phyloP scores from a whole-genome alignment of 2,113 vertebrate species.

The Carassius gibelio region DNA sequence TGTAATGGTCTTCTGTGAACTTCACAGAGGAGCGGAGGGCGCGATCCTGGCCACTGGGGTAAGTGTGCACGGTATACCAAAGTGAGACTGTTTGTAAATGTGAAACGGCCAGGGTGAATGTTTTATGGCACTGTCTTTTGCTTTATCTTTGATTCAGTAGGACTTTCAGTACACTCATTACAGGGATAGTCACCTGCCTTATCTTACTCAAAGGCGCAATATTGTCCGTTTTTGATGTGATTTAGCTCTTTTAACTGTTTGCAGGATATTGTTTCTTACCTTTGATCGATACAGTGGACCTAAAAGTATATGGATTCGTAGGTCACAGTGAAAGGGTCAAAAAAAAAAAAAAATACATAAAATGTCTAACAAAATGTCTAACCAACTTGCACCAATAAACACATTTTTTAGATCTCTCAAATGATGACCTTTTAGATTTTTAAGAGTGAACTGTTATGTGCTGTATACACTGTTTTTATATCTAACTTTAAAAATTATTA shows the following conservation, averaged over 20 bases:
- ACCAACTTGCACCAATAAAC: not conserved
- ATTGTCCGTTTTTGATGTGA: not conserved
- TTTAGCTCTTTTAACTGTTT: not conserved
- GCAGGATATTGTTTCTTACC: not conserved
- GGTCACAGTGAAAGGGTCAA: not conserved
- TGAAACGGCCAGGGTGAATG: not conserved
- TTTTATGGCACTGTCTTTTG: not conserved
- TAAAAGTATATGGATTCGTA: not conserved
- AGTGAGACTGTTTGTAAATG: not conserved
- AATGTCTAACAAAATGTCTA: not conserved
- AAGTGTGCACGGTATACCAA: slow-evolving; percentile 58
- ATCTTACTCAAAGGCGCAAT: not conserved
- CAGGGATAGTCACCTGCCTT: not conserved
- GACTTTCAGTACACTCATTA: slow-evolving; percentile 12
- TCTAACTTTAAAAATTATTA: too few relatives aligned
- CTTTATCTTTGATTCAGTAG: not conserved
- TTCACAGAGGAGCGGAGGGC: slow-evolving; percentile 67
- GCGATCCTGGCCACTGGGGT: slow-evolving; percentile 70
- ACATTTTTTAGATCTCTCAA: not conserved
- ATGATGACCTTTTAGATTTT: not conserved
- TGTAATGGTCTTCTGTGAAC: slow-evolving; percentile 70
- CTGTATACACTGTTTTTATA: too few relatives aligned
- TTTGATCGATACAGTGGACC: not conserved
- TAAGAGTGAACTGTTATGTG: too few relatives aligned
- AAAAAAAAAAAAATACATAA: not conserved